Evolutionary conservation across 2,113 vertebrate species (phyloP).

Genomic region (Dinomys branickii): DNA sequence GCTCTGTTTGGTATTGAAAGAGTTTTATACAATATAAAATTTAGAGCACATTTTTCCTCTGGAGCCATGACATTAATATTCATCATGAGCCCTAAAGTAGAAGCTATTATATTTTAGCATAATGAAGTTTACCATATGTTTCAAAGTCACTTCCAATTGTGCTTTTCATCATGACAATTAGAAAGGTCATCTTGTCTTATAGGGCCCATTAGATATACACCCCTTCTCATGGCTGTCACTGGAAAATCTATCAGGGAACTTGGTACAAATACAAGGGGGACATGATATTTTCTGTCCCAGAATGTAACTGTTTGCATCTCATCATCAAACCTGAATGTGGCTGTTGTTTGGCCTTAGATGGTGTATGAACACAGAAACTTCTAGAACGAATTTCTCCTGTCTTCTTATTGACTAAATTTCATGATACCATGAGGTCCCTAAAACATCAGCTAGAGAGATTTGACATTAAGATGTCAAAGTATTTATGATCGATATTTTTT

Average conservation of each 20-base stretch:
- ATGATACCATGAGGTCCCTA: background rate
- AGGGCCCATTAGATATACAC: conserved; percentile 62
- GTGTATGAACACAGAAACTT: background rate
- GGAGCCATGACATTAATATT: conserved; percentile 65
- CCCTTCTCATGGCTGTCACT: conserved; percentile 40
- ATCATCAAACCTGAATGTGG: background rate
- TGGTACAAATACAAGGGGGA: background rate
- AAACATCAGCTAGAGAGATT: background rate
- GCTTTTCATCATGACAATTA: conserved; percentile 72
- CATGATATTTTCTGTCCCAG: background rate
- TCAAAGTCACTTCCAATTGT: conserved; percentile 79
- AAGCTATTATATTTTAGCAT: conserved; percentile 70
- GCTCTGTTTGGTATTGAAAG: conserved; percentile 44
- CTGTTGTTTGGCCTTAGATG: background rate
- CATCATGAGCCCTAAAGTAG: conserved; percentile 66
- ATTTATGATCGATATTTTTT: background rate
- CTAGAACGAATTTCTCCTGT: background rate
- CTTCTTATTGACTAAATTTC: background rate
- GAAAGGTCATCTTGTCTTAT: conserved; percentile 79
- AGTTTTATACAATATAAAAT: conserved; percentile 66
- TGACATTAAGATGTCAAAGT: background rate
- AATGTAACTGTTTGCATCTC: background rate
- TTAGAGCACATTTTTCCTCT: conserved; percentile 63
- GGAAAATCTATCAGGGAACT: conserved; percentile 25
- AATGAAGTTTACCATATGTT: conserved; percentile 79